These are phyloP conservation scores for Andrena flavipes DNA, from an alignment of 2,888 invertebrate genomes.

Conservation along the genomic window DNA sequence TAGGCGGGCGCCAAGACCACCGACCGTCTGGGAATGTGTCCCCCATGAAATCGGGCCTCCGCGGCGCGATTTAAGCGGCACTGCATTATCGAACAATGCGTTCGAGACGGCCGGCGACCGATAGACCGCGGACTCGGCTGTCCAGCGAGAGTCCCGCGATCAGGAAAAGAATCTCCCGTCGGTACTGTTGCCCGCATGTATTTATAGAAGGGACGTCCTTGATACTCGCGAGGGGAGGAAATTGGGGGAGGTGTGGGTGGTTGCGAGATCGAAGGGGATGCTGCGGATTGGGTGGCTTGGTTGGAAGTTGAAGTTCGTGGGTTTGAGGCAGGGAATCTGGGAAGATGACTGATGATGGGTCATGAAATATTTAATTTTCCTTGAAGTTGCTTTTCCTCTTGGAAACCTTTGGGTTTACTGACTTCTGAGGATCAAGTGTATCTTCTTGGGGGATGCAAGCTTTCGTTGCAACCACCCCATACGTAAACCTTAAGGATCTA, in stretches of 20 bases:
- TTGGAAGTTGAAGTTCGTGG: too few species aligned
- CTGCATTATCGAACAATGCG: conserved; percentile 81
- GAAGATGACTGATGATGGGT: too few species aligned
- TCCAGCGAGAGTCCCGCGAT: conserved; percentile 12
- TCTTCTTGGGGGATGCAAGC: too few species aligned
- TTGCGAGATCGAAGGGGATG: neutral
- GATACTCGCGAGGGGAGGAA: neutral
- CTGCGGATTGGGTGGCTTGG: too few species aligned
- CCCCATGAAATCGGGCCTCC: conserved; percentile 74
- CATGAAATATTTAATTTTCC: too few species aligned
- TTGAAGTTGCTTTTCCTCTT: too few species aligned
- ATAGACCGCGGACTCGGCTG: conserved; percentile 55
- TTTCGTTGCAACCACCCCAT: too few species aligned
- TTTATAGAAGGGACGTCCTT: conserved; percentile 19
- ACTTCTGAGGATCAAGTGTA: too few species aligned
- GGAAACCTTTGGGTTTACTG: too few species aligned
- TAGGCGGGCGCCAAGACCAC: conserved; percentile 81
- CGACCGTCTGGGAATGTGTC: conserved; percentile 81
- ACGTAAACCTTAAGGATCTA: too few species aligned
- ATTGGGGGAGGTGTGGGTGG: neutral
- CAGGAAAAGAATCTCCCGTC: conserved; percentile 32
- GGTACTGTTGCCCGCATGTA: neutral
- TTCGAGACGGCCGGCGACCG: conserved; percentile 60
- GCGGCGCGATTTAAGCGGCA: conserved; percentile 71
- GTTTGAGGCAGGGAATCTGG: too few species aligned